Evolutionary conservation across 2,113 vertebrate genomes (phyloP), one percentile per base, ranked within the genome.

Genomic region (Crotalus viridis): DNA sequence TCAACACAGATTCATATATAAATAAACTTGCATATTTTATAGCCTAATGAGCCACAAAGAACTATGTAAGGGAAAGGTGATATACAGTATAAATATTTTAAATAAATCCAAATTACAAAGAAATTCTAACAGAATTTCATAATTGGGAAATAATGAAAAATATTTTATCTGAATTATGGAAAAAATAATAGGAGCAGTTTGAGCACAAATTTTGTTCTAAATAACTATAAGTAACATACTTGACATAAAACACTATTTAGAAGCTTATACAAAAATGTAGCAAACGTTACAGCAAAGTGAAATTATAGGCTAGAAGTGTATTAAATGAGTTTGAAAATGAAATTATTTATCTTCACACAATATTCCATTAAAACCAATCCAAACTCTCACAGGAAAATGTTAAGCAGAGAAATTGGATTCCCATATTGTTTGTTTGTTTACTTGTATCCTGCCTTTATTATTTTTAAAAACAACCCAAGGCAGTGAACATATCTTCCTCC

Each of bases 141-240:
- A 52, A 93, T 92, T 91, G n/a, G 56, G 39, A 89, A 88, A 4
- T 88, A 9, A 91, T 91, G 13, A 87, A 91, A 51, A 57, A 10
- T 4, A 74, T 92, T 88, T n/a, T 54, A 24, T 91, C 9, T 39
- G 56, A n/a, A 54, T 51, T 69, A 90, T 74, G 57, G 59, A 87
- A 91, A 28, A 43, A 55, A 10, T 55, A n/a, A 8, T 4, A 13
- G 15, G 39, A 39, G 7, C 19, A n/a, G 13, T 19, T 12, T 59
- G 33, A 56, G 55, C 85, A 89, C 74, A 7, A 94, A 87, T 24
- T 15, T 10, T 8, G 0, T 10, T 8, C 85, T 4, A 28, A 2
- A 54, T 90, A 54, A 85, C 69, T n/a, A 81, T 33, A 43, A 55
- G 39, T 93, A 93, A 85, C n/a, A 74, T 19, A 81, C 21, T 7